phyloP scores from a whole-genome alignment of 2,888 invertebrate genomes.

The Sthenelais limicola region DNA sequence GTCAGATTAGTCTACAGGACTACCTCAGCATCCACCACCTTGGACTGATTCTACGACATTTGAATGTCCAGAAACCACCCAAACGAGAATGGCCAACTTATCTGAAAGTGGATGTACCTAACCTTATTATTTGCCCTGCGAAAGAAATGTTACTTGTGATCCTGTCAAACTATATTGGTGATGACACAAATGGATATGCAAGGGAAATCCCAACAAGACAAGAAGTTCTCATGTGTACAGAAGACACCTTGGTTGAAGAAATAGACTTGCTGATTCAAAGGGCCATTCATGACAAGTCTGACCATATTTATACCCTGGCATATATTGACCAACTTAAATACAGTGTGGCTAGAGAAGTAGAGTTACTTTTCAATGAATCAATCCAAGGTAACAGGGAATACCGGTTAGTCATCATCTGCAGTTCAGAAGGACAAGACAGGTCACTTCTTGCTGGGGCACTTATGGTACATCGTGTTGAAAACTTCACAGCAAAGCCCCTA shows the following conservation, averaged over 20 bases:
- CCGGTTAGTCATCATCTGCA: slow-evolving; percentile 60
- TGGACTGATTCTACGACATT: slow-evolving; percentile 56
- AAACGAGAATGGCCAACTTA: slow-evolving; percentile 53
- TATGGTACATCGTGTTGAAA: slow-evolving; percentile 55
- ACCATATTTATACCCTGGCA: slow-evolving; percentile 56
- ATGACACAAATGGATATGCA: too few species aligned
- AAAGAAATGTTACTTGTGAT: slow-evolving; percentile 47
- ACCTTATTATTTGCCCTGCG: slow-evolving; percentile 57
- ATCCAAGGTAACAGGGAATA: slow-evolving; percentile 40
- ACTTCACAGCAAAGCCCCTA: too few species aligned
- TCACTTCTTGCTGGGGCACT: slow-evolving; percentile 61
- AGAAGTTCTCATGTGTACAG: slow-evolving; percentile 57
- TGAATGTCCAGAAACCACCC: slow-evolving; percentile 48
- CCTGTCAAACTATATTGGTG: slow-evolving; percentile 46
- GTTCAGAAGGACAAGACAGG: slow-evolving; percentile 59
- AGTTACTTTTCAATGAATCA: slow-evolving; percentile 6
- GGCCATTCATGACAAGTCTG: slow-evolving; percentile 52
- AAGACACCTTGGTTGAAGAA: slow-evolving; percentile 54
- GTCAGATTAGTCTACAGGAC: slow-evolving; percentile 57
- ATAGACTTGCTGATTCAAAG: slow-evolving; percentile 49
- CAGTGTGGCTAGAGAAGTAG: slow-evolving; percentile 45
- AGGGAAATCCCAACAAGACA: slow-evolving; percentile 48
- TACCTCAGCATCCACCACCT: slow-evolving; percentile 63
- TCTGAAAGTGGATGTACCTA: slow-evolving; percentile 56
- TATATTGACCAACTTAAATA: slow-evolving; percentile 58